phyloP scores from a whole-genome alignment of 2,113 vertebrate species.

The Laterallus jamaicensis region DNA sequence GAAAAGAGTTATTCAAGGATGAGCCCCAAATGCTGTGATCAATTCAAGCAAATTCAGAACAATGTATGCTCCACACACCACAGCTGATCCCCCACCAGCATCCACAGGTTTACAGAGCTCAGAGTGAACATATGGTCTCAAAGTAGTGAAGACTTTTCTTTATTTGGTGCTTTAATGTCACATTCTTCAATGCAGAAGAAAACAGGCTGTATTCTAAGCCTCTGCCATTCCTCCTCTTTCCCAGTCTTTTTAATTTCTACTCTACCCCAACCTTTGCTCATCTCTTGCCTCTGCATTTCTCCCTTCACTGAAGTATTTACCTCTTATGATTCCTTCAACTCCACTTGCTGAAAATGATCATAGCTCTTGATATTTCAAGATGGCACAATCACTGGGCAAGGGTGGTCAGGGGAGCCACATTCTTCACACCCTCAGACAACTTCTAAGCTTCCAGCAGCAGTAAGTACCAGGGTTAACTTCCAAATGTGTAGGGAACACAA shows the following conservation, averaged over 20 bases:
- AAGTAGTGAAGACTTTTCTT: not conserved
- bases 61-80: not conserved
- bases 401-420: not conserved
- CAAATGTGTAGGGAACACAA: not conserved
- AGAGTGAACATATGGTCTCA: not conserved
- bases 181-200: not conserved
- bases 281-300: not conserved
- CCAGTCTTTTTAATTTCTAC: not conserved
- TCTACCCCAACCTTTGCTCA: not conserved
- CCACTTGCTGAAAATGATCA: not conserved
- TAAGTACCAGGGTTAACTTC: not conserved
- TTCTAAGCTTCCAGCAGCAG: not conserved
- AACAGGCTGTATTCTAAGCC: not conserved
- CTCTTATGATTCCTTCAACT: not conserved
- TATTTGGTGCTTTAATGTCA: not conserved
- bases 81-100: conserved; percentile 36
- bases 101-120: conserved; percentile 34
- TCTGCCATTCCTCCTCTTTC: not conserved
- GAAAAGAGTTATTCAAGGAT: not conserved
- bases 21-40: conserved; percentile 19
- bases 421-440: not conserved
- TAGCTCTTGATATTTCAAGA: not conserved
- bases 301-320: not conserved
- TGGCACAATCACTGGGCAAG: not conserved
- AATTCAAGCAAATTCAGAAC: not conserved